phyloP scores from a whole-genome alignment of 2,888 invertebrate species.

The Synergus gifuensis region DNA sequence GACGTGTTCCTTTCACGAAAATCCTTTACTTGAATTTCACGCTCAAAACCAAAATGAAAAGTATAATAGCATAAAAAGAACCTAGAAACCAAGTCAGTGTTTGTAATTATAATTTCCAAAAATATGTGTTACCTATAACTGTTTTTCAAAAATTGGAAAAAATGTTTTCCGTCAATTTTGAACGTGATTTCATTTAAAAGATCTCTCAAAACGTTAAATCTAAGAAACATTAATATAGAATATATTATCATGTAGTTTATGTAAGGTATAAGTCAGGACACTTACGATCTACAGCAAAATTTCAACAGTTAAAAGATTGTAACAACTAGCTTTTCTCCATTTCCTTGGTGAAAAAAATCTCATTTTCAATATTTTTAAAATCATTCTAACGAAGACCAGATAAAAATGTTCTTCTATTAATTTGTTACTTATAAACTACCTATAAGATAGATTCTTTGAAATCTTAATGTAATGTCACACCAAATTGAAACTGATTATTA shows the following conservation, averaged over 20 bases:
- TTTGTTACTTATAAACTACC: neutral
- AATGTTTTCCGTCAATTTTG: slow-evolving; percentile 11
- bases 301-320: slow-evolving; percentile 76
- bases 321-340: slow-evolving; percentile 67
- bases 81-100: neutral
- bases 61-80: slow-evolving; percentile 28
- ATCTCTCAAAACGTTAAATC: slow-evolving; percentile 63
- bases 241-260: slow-evolving; percentile 72
- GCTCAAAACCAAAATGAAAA: slow-evolving; percentile 18
- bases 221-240: slow-evolving; percentile 76
- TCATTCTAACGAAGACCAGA: neutral
- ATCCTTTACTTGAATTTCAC: slow-evolving; percentile 48
- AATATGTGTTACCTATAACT: neutral
- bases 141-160: neutral
- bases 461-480: neutral
- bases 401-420: neutral
- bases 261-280: slow-evolving; percentile 74
- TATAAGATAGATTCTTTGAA: neutral
- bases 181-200: slow-evolving; percentile 47
- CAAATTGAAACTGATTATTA: neutral
- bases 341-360: slow-evolving; percentile 25
- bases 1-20: slow-evolving; percentile 58
- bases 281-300: slow-evolving; percentile 75
- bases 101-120: slow-evolving; percentile 7
- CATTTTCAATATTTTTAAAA: neutral